phyloP scores from a whole-genome alignment of 2,888 invertebrate species.

The Ectemnius cavifrons region DNA sequence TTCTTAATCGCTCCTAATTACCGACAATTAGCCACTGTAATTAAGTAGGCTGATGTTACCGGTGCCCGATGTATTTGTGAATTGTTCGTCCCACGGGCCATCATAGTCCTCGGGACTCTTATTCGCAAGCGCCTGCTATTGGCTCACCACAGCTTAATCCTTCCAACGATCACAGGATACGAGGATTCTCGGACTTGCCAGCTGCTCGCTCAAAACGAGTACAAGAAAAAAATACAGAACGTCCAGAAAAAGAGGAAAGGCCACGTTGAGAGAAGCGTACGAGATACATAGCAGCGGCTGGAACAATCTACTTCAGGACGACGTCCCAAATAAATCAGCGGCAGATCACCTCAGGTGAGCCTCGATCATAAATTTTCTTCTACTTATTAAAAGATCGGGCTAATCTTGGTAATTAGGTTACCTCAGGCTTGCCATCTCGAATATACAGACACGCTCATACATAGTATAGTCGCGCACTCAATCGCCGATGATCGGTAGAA shows the following conservation, averaged over 20 bases:
- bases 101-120: constrained; percentile 32
- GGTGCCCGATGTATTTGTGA: constrained; percentile 55
- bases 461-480: constrained; percentile 1
- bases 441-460: background rate
- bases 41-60: constrained; percentile 69
- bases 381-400: constrained; percentile 50
- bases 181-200: too few species aligned
- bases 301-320: constrained; percentile 65
- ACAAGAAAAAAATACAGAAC: background rate
- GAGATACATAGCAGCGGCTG: constrained; percentile 51
- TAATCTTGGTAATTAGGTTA: constrained; percentile 62
- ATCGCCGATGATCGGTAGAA: too few species aligned
- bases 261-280: constrained; percentile 34
- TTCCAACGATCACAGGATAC: constrained; percentile 14
- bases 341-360: constrained; percentile 67
- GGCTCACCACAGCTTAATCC: constrained; percentile 40
- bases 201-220: background rate
- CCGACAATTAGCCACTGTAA: constrained; percentile 70
- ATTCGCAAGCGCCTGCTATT: constrained; percentile 22
- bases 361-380: constrained; percentile 28
- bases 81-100: constrained; percentile 49
- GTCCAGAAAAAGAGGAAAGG: background rate
- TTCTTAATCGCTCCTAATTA: constrained; percentile 72
- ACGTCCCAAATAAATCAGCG: constrained; percentile 73
- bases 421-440: constrained; percentile 44